Percentiles rank a stretch among this genome's conserved stretches.
Conservation (phyloP, 2,113 vertebrate genomes). For the Pterophyllum scalare region DNA sequence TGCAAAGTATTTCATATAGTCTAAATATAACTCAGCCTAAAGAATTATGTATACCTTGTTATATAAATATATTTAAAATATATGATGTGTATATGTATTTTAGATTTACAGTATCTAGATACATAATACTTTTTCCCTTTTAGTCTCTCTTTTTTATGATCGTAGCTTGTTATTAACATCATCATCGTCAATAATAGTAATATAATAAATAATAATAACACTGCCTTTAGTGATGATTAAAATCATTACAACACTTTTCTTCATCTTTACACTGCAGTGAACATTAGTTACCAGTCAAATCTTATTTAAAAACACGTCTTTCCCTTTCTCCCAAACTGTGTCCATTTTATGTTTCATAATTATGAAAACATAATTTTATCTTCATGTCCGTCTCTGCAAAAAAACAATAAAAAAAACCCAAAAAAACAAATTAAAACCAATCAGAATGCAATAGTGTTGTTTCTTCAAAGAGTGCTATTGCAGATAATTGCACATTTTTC, state of each 20-base stretch:
- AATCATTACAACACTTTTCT: neutral
- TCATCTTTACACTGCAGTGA: neutral
- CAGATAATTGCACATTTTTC: slow-evolving; percentile 35
- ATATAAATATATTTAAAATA: neutral
- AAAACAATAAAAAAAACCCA: neutral
- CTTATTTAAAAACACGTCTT: neutral
- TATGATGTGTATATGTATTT: neutral
- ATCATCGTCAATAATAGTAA: neutral
- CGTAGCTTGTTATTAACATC: neutral
- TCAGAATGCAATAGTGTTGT: neutral
- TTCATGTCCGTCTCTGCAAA: neutral
- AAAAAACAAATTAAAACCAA: neutral
- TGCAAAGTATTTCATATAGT: neutral
- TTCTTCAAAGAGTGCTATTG: slow-evolving; percentile 15
- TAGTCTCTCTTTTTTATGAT: neutral
- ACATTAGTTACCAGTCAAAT: slow-evolving; percentile 9
- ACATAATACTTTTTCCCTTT: neutral
- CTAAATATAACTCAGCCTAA: neutral
- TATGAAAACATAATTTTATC: neutral
- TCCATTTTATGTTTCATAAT: neutral
- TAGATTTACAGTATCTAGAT: neutral
- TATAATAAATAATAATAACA: neutral
- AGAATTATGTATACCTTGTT: neutral
- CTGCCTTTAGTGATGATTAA: neutral
- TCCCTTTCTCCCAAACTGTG: neutral